Evolutionary conservation across 2,797 vertebrate genomes (phyloP).

Genomic region (Taeniopygia guttata): DNA sequence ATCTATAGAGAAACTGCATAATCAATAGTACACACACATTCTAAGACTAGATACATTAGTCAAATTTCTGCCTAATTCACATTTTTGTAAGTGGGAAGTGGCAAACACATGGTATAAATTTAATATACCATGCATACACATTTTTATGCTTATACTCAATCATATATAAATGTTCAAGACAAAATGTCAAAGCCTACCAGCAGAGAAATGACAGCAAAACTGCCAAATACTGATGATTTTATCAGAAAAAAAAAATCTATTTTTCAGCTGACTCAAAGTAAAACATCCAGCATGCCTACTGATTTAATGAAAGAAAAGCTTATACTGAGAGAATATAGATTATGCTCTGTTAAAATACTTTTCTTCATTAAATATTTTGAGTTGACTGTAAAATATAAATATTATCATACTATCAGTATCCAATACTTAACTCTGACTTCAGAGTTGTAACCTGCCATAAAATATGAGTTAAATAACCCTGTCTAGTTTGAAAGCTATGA

Average conservation of each 20-base stretch:
- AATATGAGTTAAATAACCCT: neutral
- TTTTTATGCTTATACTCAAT: neutral
- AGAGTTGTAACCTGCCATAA: neutral
- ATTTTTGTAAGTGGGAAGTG: neutral
- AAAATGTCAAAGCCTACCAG: neutral
- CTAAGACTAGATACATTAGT: neutral
- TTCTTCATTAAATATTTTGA: neutral
- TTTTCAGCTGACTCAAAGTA: neutral
- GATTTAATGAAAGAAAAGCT: neutral
- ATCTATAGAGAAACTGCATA: neutral
- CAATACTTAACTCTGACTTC: neutral
- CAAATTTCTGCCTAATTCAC: neutral
- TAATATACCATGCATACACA: neutral
- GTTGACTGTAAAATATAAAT: neutral
- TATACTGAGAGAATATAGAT: rapidly evolving
- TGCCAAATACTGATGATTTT: neutral
- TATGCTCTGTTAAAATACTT: neutral
- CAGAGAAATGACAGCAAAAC: neutral
- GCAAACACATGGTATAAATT: neutral
- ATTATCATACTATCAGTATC: neutral
- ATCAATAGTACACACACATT: neutral
- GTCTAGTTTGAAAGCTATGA: neutral
- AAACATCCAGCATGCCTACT: neutral
- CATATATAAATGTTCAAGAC: neutral
- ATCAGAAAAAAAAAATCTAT: neutral